A percentile compares a stretch with the other conserved stretches of the same genome.
Conservation (phyloP, 2,888 invertebrate species). For the Philopedon plagiatum region DNA sequence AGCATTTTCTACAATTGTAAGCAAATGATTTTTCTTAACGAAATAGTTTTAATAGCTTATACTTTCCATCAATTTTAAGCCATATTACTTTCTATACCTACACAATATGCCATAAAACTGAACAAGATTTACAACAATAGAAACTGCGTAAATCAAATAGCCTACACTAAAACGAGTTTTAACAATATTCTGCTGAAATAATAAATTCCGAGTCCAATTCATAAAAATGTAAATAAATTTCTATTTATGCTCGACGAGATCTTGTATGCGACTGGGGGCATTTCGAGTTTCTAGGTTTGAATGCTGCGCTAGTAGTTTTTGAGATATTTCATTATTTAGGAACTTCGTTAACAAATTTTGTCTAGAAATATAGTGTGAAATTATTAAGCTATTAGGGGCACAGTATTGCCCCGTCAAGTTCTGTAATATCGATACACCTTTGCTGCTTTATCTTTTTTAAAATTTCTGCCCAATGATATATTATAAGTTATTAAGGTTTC, state of each 20-base stretch:
- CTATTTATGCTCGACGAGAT: constrained; percentile 1
- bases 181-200: constrained; percentile 8
- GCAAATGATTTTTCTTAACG: no score
- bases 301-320: background rate
- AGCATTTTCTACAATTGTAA: no score
- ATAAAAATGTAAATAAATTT: constrained; percentile 2
- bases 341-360: no score
- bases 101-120: background rate
- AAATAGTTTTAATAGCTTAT: no score
- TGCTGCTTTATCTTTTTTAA: no score
- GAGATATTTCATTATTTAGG: background rate
- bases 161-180: background rate
- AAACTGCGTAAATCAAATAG: background rate
- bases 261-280: background rate
- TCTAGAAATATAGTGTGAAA: no score
- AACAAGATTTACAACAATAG: constrained; percentile 4
- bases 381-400: no score
- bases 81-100: background rate
- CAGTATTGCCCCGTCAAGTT: no score
- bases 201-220: background rate
- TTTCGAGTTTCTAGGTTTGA: background rate
- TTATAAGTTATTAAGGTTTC: no score
- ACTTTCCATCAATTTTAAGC: background rate
- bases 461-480: no score
- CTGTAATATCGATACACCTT: no score